These are phyloP conservation scores for Pteronura brasiliensis DNA, from an alignment of 2,113 vertebrate genomes.

Conservation along the genomic window DNA sequence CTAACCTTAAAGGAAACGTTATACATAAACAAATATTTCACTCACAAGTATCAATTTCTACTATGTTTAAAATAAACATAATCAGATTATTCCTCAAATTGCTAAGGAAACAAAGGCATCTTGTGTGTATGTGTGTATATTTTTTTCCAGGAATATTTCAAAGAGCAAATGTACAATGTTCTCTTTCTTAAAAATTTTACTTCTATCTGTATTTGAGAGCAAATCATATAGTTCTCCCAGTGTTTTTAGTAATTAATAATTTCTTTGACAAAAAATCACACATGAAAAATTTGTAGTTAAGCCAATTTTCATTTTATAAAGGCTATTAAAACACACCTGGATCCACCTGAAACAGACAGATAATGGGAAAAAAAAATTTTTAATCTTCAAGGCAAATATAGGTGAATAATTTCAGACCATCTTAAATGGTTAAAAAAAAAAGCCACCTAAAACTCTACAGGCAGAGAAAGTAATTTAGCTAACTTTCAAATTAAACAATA, in stretches of 20 bases:
- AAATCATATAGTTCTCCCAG: not conserved
- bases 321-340: not conserved
- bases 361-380: not conserved
- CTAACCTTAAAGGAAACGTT: not conserved
- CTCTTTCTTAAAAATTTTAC: not conserved
- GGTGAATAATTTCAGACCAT: not conserved
- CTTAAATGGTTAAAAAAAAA: not conserved
- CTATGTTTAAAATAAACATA: not conserved
- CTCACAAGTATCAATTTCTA: not conserved
- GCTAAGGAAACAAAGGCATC: not conserved
- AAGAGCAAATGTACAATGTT: not conserved
- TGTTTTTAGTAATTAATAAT: not conserved
- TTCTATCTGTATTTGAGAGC: not conserved
- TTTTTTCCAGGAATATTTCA: not conserved
- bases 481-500: conserved; percentile 59
- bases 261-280: not conserved
- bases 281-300: not conserved
- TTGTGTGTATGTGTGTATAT: not conserved
- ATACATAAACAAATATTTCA: not conserved
- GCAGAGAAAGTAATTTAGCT: conserved; percentile 38
- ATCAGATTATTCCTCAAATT: not conserved
- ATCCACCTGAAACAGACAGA: not conserved
- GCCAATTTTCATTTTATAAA: not conserved
- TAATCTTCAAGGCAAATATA: not conserved
- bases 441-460: not conserved